Percentiles rank a stretch among this genome's conserved stretches.
These are phyloP conservation scores for Solenopsis fugax DNA, from an alignment of 1,140 invertebrate genomes.

Conservation along the genomic window DNA sequence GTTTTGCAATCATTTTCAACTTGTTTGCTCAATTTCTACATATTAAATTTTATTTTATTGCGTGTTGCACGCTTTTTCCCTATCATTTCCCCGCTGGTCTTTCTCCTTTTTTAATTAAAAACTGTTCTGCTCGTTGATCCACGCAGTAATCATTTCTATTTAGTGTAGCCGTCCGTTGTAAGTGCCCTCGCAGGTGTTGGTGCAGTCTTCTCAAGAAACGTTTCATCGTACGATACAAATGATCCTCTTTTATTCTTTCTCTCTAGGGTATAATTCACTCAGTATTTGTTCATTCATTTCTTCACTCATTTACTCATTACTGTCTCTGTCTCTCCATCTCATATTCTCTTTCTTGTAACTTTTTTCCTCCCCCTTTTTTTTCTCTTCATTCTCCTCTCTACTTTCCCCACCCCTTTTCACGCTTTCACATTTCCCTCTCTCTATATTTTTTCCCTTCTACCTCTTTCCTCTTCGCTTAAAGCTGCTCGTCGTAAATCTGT, in stretches of 20 bases:
- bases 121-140: not conserved
- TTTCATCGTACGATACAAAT: not conserved
- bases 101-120: not conserved
- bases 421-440: not conserved
- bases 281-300: constrained; percentile 21
- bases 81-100: not conserved
- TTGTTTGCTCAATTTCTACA: constrained; percentile 29
- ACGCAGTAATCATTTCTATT: constrained; percentile 6
- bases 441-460: not conserved
- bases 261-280: not conserved
- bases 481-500: constrained; percentile 48
- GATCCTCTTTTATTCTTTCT: not conserved
- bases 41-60: constrained; percentile 40
- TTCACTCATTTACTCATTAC: constrained; percentile 6
- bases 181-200: not conserved
- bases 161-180: not conserved
- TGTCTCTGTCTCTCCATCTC: not conserved
- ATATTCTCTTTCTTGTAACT: not conserved
- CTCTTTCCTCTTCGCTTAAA: not conserved
- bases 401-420: not conserved
- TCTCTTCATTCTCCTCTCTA: not conserved
- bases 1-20: constrained; percentile 2
- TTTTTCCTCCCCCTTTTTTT: not conserved
- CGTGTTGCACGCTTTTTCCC: not conserved
- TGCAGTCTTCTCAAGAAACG: constrained; percentile 7